Percentiles rank a stretch among this genome's conserved stretches.
Conservation (phyloP, 2,797 vertebrate genomes). For the Gymnothorax reevesii region DNA sequence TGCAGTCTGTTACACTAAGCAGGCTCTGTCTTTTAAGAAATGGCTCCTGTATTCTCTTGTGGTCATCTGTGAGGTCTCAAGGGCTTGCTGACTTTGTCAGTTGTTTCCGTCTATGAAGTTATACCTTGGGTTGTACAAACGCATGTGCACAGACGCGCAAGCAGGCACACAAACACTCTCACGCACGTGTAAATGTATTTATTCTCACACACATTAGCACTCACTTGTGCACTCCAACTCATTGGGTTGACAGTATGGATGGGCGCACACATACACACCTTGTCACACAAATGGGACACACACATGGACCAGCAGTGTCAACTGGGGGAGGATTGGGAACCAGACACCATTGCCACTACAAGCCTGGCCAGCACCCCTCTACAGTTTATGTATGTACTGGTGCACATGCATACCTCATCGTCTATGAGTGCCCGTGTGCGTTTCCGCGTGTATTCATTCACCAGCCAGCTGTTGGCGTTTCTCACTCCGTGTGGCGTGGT, state of each 20-base stretch:
- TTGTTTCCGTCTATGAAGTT: conserved; percentile 35
- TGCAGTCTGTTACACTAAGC: background rate
- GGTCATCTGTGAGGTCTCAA: conserved; percentile 2
- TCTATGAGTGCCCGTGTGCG: conserved; percentile 16
- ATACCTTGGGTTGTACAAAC: background rate
- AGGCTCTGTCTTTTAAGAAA: conserved; percentile 21
- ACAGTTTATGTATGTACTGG: conserved; percentile 36
- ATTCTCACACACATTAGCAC: no score
- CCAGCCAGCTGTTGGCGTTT: background rate
- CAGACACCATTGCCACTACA: conserved; percentile 31
- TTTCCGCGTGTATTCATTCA: background rate
- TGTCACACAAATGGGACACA: background rate
- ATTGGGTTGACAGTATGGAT: no score
- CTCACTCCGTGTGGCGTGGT: background rate
- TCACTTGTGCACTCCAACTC: no score
- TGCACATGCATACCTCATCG: conserved; percentile 1
- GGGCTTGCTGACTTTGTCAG: conserved; percentile 33
- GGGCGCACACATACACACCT: no score
- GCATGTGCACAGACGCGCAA: background rate
- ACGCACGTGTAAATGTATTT: no score
- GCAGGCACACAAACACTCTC: background rate
- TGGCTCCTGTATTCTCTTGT: background rate
- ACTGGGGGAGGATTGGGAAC: conserved; percentile 17
- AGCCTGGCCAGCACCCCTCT: conserved; percentile 41
- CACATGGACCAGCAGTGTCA: background rate